Percentiles rank a stretch among this genome's conserved stretches.
Evolutionary conservation across 2,888 invertebrate species (phyloP).

Genomic region (Brenthis ino): DNA sequence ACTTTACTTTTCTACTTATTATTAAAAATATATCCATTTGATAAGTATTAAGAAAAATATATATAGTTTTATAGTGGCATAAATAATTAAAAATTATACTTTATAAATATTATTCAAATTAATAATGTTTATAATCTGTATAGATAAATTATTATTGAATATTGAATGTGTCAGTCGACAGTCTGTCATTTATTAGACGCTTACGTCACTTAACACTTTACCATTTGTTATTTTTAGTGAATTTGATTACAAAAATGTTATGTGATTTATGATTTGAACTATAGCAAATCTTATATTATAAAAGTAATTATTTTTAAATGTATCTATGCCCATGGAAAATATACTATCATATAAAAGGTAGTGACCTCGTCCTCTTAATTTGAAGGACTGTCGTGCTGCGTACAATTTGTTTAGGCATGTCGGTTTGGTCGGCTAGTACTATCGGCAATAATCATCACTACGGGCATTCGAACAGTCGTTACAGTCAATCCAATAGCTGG

Average conservation of each 20-base stretch:
- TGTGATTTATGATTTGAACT: slow-evolving; percentile 2
- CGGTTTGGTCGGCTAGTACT: slow-evolving; percentile 88
- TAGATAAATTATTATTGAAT: too few relatives aligned
- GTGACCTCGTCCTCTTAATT: slow-evolving; percentile 70
- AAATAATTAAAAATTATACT: background rate
- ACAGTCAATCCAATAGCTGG: slow-evolving; percentile 72
- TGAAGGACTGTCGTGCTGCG: slow-evolving; percentile 65
- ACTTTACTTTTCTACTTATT: background rate
- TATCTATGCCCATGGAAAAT: slow-evolving; percentile 36
- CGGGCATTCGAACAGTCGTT: slow-evolving; percentile 70
- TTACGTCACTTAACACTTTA: slow-evolving; percentile 24
- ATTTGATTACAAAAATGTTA: slow-evolving; percentile 13
- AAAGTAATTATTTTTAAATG: background rate
- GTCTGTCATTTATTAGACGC: slow-evolving; percentile 7
- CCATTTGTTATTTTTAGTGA: slow-evolving; percentile 26
- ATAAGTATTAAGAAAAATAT: background rate
- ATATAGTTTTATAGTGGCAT: background rate
- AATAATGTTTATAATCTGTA: background rate
- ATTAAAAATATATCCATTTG: background rate
- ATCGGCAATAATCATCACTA: slow-evolving; percentile 80
- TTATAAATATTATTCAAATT: background rate
- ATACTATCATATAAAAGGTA: slow-evolving; percentile 36
- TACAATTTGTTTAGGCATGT: slow-evolving; percentile 82
- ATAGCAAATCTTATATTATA: background rate
- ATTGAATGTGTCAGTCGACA: background rate